phyloP scores from a whole-genome alignment of 2,797 vertebrate species.

The Acanthornis magna region DNA sequence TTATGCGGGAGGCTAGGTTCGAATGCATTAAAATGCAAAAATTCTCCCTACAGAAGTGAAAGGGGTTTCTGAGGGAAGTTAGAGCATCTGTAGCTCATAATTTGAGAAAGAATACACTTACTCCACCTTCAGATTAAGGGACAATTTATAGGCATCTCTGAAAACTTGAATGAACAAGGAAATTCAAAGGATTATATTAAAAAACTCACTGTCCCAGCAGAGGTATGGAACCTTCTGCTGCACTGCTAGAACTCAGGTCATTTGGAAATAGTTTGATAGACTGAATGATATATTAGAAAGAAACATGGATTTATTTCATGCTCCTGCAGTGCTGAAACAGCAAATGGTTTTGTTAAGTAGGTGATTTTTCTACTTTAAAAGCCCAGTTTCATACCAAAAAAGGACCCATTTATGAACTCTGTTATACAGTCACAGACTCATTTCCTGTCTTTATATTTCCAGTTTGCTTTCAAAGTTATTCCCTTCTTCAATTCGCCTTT shows the following conservation, averaged over 20 bases:
- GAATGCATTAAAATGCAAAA: not conserved
- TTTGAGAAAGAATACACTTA: not conserved
- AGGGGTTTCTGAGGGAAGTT: not conserved
- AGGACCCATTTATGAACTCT: conserved; percentile 66
- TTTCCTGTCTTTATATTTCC: conserved; percentile 74
- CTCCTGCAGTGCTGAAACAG: conserved; percentile 59
- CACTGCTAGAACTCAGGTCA: not conserved
- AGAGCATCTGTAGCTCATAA: not conserved
- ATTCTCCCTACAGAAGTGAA: not conserved
- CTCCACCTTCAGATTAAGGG: not conserved
- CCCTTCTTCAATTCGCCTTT: conserved; percentile 68
- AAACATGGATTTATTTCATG: conserved; percentile 70
- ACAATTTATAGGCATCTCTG: not conserved
- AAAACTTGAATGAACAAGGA: not conserved
- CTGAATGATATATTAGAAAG: conserved; percentile 61
- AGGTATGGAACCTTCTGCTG: conserved; percentile 15
- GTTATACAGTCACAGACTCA: conserved; percentile 68
- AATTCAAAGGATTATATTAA: conserved; percentile 30
- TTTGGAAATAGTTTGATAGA: conserved; percentile 63
- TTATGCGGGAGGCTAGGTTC: not conserved
- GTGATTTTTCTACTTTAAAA: conserved; percentile 67
- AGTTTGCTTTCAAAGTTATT: conserved; percentile 70
- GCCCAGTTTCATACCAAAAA: conserved; percentile 68
- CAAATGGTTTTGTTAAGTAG: conserved; percentile 67
- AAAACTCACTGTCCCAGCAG: not conserved